A percentile compares a stretch with the other conserved stretches of the same genome.
These are phyloP conservation scores for Andrena flavipes DNA, from an alignment of 2,888 invertebrate species.

Conservation along the genomic window DNA sequence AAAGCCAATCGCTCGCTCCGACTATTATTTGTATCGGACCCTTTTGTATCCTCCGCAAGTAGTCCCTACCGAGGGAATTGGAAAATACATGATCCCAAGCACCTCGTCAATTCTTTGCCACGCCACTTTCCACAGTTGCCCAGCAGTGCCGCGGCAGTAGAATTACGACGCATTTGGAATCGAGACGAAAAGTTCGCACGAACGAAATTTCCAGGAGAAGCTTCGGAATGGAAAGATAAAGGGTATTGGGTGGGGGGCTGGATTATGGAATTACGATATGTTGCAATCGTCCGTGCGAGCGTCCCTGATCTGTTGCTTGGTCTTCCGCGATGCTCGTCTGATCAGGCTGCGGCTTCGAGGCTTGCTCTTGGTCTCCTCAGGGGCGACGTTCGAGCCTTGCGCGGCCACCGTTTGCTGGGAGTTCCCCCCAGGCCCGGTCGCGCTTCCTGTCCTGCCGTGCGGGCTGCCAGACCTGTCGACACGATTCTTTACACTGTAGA, in stretches of 20 bases:
- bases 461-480: conserved; percentile 79
- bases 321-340: conserved; percentile 91
- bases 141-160: no score
- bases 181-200: neutral
- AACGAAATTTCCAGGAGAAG: neutral
- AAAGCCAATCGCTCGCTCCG: neutral
- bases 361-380: conserved; percentile 86
- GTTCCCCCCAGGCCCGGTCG: conserved; percentile 75
- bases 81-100: neutral
- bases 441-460: conserved; percentile 78
- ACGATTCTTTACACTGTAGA: conserved; percentile 1
- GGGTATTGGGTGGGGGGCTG: neutral
- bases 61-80: neutral
- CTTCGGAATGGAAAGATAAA: neutral
- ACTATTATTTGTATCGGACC: neutral
- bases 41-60: neutral
- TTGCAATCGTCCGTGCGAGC: conserved; percentile 90
- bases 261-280: conserved; percentile 87
- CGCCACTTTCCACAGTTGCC: no score
- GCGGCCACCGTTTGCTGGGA: conserved; percentile 79
- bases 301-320: conserved; percentile 91
- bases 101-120: no score
- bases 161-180: no score
- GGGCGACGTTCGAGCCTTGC: conserved; percentile 81
- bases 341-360: conserved; percentile 91